Percentiles rank a stretch among this genome's conserved stretches.
Conservation (phyloP, 2,888 invertebrate species). For the Tetheella fluctuosa region DNA sequence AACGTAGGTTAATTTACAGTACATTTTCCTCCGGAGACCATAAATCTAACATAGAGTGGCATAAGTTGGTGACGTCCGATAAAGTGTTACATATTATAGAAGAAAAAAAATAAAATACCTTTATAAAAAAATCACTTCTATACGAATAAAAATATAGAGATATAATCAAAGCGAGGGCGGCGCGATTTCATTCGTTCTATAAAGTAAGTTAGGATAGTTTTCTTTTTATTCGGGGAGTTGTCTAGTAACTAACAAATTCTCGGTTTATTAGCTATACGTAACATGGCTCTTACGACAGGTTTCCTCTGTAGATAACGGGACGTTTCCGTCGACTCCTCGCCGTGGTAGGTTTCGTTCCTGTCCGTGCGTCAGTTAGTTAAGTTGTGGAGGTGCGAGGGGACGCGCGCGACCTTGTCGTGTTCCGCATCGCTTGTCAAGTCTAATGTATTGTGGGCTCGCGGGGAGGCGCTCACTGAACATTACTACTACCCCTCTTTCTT, state of each 20-base stretch:
- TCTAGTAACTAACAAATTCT: constrained; percentile 1
- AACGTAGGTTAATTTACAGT: constrained; percentile 64
- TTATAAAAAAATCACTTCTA: constrained; percentile 72
- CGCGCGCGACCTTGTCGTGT: constrained; percentile 40
- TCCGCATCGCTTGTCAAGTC: constrained; percentile 46
- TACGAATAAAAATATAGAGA: constrained; percentile 67
- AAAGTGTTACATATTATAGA: constrained; percentile 66
- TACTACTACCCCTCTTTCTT: neutral
- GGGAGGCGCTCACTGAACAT: constrained; percentile 32
- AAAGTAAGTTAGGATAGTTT: constrained; percentile 63
- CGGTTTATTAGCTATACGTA: constrained; percentile 17
- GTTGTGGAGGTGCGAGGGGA: constrained; percentile 11
- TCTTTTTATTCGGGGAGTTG: constrained; percentile 16
- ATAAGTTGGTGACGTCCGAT: constrained; percentile 79
- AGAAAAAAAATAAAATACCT: constrained; percentile 62
- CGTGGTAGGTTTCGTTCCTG: constrained; percentile 22
- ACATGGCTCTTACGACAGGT: constrained; percentile 8
- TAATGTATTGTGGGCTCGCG: constrained; percentile 40
- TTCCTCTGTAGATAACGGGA: neutral
- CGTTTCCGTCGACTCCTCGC: constrained; percentile 17
- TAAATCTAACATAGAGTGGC: constrained; percentile 64
- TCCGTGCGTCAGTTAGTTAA: neutral
- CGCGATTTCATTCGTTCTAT: constrained; percentile 43
- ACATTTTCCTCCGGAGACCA: constrained; percentile 62
- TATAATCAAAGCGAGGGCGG: constrained; percentile 65